phyloP scores from a whole-genome alignment of 2,113 vertebrate species.

The Lepidothrix coronata region DNA sequence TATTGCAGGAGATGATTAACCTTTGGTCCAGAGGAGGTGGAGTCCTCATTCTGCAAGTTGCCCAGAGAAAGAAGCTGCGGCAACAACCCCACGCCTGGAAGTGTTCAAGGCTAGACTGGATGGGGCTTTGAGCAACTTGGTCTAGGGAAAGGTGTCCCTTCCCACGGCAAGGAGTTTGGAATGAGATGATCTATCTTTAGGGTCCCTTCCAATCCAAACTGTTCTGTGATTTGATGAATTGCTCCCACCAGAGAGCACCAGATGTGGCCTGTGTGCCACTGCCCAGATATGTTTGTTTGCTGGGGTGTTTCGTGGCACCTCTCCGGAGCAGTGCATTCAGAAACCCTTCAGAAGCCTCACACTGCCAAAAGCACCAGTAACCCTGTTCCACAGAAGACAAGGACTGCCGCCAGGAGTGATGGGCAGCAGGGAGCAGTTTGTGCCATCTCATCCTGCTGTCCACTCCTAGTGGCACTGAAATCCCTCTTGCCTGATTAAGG shows the following conservation, averaged over 20 bases:
- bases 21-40: background rate
- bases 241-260: background rate
- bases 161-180: background rate
- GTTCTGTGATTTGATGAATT: background rate
- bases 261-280: rapidly evolving
- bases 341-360: background rate
- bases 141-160: background rate
- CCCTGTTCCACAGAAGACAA: background rate
- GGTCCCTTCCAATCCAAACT: background rate
- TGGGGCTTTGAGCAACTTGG: background rate
- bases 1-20: background rate
- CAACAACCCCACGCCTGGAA: background rate
- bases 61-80: background rate
- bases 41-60: background rate
- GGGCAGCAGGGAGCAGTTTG: background rate
- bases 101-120: background rate
- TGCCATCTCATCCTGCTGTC: background rate
- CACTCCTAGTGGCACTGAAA: background rate
- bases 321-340: background rate
- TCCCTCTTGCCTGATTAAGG: background rate
- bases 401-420: rapidly evolving
- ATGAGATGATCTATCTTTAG: background rate
- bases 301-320: background rate
- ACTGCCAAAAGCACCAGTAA: rapidly evolving
- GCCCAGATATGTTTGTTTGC: background rate